A percentile compares a stretch with the other conserved stretches of the same genome.
These are phyloP conservation scores for Dufourea novaeangliae DNA, from an alignment of 1,140 invertebrate genomes.

Conservation along the genomic window DNA sequence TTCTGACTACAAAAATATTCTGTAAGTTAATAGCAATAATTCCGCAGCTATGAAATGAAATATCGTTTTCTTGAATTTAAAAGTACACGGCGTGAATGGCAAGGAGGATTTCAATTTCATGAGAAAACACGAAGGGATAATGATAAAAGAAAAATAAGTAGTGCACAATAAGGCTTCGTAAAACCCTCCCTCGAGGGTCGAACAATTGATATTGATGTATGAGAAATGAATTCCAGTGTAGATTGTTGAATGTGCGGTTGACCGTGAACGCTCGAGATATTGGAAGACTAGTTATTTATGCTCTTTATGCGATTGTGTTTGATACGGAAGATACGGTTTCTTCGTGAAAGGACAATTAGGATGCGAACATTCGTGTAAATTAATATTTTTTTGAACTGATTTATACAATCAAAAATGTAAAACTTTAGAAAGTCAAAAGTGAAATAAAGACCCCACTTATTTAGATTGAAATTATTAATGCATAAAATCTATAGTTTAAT, in stretches of 20 bases:
- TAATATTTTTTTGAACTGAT: no score
- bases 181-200: slow-evolving; percentile 9
- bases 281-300: slow-evolving; percentile 48
- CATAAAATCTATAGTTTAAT: no score
- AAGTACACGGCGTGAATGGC: neutral
- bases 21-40: no score
- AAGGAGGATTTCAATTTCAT: neutral
- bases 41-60: neutral
- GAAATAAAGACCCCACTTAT: no score
- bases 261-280: slow-evolving; percentile 63
- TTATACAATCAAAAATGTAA: no score
- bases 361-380: neutral
- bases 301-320: neutral
- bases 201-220: slow-evolving; percentile 29
- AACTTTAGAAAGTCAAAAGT: no score
- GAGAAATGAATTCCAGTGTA: slow-evolving; percentile 60
- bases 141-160: neutral
- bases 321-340: neutral
- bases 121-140: neutral
- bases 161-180: slow-evolving; percentile 14
- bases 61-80: neutral
- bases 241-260: slow-evolving; percentile 71
- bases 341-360: no score
- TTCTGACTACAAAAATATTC: no score
- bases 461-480: no score